A percentile compares a stretch with the other conserved stretches of the same genome.
Conservation (phyloP, 2,113 vertebrate genomes). For the Hystrix brachyura region DNA sequence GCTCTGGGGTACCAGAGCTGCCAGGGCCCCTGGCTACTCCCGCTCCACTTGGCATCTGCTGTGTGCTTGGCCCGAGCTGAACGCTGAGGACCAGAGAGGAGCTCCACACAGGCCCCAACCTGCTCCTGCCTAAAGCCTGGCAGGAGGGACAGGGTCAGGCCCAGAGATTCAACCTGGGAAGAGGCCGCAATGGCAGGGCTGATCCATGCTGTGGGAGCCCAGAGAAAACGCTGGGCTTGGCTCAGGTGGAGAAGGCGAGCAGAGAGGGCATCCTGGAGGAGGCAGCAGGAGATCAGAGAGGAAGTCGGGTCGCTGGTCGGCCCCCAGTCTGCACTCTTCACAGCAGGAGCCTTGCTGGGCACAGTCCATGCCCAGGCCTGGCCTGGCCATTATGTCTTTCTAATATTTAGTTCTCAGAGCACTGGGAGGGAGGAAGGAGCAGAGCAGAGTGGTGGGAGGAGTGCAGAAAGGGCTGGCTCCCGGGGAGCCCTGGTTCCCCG, state of each 20-base stretch:
- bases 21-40: neutral
- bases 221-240: no score
- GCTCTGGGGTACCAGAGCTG: accelerated
- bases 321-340: neutral
- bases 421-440: accelerated
- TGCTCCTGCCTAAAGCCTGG: neutral
- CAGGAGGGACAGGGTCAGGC: neutral
- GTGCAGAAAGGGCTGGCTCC: accelerated
- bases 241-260: no score
- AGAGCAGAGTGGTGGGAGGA: accelerated
- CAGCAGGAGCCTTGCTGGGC: neutral
- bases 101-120: neutral
- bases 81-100: neutral
- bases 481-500: accelerated
- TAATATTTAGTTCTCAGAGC: neutral
- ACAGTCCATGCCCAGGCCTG: neutral
- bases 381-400: no score
- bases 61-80: neutral
- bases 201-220: neutral
- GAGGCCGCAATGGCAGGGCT: no score
- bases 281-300: neutral
- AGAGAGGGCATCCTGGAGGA: neutral
- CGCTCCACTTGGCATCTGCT: accelerated
- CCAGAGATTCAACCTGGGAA: neutral
- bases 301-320: accelerated